Base-by-base conservation (phyloP, 2,888 invertebrate genomes). In the Meliscaeva auricollis region DNA sequence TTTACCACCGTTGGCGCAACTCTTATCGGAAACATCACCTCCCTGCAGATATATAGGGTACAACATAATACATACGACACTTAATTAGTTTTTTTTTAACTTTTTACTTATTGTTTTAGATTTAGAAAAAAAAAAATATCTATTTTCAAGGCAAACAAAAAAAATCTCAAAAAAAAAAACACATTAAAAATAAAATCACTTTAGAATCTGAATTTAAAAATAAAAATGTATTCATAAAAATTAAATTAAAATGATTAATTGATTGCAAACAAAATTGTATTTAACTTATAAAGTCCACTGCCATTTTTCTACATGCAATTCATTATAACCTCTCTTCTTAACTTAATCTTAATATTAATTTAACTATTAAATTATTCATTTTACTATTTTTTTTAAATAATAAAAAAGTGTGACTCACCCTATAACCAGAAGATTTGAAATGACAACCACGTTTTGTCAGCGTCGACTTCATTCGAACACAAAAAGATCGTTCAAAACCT, bases 401-500 rank as follows among this genome's bases (percentile, higher is more conserved):
- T n/a, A 62, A 11, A 26, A 46, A 48, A 50, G 15, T 68, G 66
- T 26, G 62, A 93, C 96, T 95, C 94, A 98, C 98, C 95, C 98
- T 95, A 93, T 98, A 98, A 92, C 98, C 98, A 87, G 98, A 98
- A 46, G 98, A 98, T 93, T 98, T 98, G 93, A 98, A 98, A 92
- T 98, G 98, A 91, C 98, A 99, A 80, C 99, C 99, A 90, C 99
- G 94, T 93, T 99, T 99, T 64, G 99, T 98, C 85, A 99, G 94
- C 0, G 99, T 99, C 73, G 99, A 99, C 92, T 99, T 99, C 98
- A 99, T 99, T 88, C 99, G 94, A 62, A 99, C 94, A 93, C 98
- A 99, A 93, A 98, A 98, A 52, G 98, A 97, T 90, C 98, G 93
- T 90, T 98, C 98, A 93, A 97, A 95, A 46, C 98, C 98, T 91